Evolutionary conservation across 2,888 invertebrate species (phyloP), one percentile per base, ranked within the genome.

Genomic region (Hypsopygia costalis): DNA sequence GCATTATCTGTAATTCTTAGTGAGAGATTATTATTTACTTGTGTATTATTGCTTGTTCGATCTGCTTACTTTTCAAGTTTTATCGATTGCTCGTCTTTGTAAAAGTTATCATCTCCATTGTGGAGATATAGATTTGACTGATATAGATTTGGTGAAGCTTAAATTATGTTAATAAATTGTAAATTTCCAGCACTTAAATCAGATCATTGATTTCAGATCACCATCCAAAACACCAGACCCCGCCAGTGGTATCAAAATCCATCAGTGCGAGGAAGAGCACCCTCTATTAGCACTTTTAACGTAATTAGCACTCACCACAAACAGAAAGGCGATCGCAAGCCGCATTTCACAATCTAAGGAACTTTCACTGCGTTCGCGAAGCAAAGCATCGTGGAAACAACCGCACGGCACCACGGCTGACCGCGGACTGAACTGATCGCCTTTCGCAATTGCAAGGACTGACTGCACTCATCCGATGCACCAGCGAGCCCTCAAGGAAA

Each of bases 221-320:
- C 16, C 16, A 7, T 25, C 21, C 21, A 25, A n/a, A 25, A 28
- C 51, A 55, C 55, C 51, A 52, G 43, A 32, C 41, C 44, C 46
- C 48, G 44, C 46, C 49, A 25, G n/a, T 29, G n/a, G 16, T 6
- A 6, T 11, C 35, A 29, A 48, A 55, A 55, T 58, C 59, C 56
- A 51, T 51, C 50, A 52, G 51, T 53, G 53, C 47, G 47, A 61
- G 58, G 58, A 68, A 63, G 64, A 69, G 63, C 75, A 72, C 69
- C 71, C 69, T 66, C 58, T 57, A 63, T 69, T 69, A 71, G 61
- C 81, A 80, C 77, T 77, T 79, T 68, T 68, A 69, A 66, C 71
- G 69, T 73, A 77, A 76, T 78, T 73, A 72, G 67, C 83, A 88
- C 88, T 88, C 88, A 88, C 88, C 88, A 86, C 82, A 83, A 86